Evolutionary conservation across 2,797 vertebrate genomes (phyloP).

Genomic region (Halcyon smyrnensis): DNA sequence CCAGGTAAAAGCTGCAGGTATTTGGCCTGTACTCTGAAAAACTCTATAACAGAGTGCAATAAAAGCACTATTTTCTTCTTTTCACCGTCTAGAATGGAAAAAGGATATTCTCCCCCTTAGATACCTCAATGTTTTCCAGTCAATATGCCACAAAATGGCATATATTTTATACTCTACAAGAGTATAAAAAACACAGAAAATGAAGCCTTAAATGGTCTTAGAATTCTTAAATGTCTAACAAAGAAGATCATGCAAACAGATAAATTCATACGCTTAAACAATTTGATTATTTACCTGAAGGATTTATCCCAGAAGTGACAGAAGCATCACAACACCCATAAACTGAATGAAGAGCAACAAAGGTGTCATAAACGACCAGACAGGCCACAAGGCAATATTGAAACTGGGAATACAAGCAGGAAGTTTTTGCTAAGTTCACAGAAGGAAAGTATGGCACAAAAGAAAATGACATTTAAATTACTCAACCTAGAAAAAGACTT

Average conservation of each 20-base stretch:
- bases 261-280: background rate
- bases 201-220: background rate
- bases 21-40: background rate
- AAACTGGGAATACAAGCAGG: slow-evolving; percentile 81
- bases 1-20: background rate
- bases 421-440: background rate
- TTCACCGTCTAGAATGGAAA: background rate
- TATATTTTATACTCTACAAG: background rate
- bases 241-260: background rate
- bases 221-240: background rate
- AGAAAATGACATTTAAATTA: background rate
- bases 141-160: background rate
- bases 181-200: background rate
- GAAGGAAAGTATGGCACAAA: background rate
- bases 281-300: slow-evolving; percentile 71
- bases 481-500: background rate
- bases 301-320: slow-evolving; percentile 90
- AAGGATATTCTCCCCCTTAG: background rate
- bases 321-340: slow-evolving; percentile 95
- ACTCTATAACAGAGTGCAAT: no score
- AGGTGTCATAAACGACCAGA: slow-evolving; percentile 95
- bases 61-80: background rate
- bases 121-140: background rate
- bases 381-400: slow-evolving; percentile 92
- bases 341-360: slow-evolving; percentile 94